Conservation (phyloP, 2,797 vertebrate species). For the Pteropus rufus region DNA sequence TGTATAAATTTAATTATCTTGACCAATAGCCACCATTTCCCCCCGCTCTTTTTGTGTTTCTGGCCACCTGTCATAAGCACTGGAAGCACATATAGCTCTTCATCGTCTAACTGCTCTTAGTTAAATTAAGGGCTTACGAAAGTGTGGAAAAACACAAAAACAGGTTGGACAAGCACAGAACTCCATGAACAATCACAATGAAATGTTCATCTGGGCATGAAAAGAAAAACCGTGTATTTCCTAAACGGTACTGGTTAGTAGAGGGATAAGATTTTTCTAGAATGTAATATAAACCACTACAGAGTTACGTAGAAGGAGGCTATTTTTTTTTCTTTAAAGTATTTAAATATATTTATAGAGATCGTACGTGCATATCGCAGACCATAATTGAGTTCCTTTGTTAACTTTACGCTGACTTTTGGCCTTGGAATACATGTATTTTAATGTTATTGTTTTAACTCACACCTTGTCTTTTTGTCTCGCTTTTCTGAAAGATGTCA, state of each 20-base stretch:
- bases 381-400: not conserved
- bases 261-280: not conserved
- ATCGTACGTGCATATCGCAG: not conserved
- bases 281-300: not conserved
- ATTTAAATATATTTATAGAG: not conserved
- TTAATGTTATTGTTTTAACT: slow-evolving; percentile 37
- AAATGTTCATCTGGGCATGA: not conserved
- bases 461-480: slow-evolving; percentile 97
- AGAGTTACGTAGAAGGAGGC: not conserved
- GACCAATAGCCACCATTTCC: not conserved
- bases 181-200: accelerated
- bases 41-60: not conserved
- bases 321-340: not conserved
- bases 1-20: not conserved
- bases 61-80: not conserved
- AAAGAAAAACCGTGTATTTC: not conserved
- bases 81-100: accelerated
- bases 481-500: slow-evolving; percentile 95
- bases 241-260: not conserved
- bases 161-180: not conserved
- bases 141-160: not conserved
- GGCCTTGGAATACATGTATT: not conserved
- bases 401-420: slow-evolving; percentile 8
- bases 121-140: not conserved
- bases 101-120: not conserved